A percentile compares a stretch with the other conserved stretches of the same genome.
Evolutionary conservation across 2,113 vertebrate genomes (phyloP).

Genomic region (Gymnocephalus cernua): DNA sequence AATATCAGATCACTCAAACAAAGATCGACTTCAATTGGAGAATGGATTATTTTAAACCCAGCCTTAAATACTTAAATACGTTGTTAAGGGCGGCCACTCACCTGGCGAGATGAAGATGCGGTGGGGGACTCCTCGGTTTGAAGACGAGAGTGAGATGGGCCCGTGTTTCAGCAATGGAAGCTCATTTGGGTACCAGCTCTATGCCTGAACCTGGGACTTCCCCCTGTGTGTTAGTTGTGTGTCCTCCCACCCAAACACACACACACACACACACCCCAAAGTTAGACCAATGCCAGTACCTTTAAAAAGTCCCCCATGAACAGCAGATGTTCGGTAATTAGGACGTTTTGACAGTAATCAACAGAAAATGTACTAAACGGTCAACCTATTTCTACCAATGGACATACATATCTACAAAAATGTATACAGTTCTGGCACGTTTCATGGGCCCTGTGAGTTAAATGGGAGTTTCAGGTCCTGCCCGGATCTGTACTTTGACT

Average conservation of each 20-base stretch:
- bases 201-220: constrained; percentile 50
- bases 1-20: no score
- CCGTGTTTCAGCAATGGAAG: constrained; percentile 23
- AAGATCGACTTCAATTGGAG: no score
- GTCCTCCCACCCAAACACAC: constrained; percentile 16
- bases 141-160: constrained; percentile 9
- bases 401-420: neutral
- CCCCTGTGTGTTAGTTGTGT: constrained; percentile 20
- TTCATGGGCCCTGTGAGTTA: neutral
- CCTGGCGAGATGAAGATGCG: constrained; percentile 38
- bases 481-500: neutral
- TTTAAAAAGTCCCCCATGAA: neutral
- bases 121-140: constrained; percentile 29
- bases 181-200: constrained; percentile 62
- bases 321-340: neutral
- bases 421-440: neutral
- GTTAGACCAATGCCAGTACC: neutral
- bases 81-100: constrained; percentile 34
- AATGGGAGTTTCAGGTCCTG: neutral
- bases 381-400: neutral
- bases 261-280: neutral
- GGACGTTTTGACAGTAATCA: neutral
- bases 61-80: no score
- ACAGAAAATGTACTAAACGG: neutral
- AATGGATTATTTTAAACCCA: no score